Percentiles rank a stretch among this genome's conserved stretches.
Evolutionary conservation across 2,113 vertebrate species (phyloP).

Genomic region (Strigops habroptila): DNA sequence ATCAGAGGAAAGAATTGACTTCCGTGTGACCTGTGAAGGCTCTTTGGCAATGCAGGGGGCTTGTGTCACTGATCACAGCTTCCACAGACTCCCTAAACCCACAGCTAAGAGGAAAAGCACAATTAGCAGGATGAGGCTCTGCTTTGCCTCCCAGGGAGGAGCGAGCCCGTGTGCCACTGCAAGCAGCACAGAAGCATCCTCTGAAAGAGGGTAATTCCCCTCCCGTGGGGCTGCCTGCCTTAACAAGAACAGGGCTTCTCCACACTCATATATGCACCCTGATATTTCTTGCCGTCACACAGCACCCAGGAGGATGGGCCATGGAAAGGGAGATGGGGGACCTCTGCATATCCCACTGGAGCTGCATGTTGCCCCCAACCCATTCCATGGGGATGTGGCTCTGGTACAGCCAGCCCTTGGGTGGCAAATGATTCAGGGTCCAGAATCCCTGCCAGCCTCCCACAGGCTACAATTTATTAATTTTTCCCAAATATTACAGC

Average conservation of each 20-base stretch:
- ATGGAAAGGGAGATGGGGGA: neutral
- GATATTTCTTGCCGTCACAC: rapidly evolving
- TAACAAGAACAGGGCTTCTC: no score
- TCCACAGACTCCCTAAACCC: neutral
- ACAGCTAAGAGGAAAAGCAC: neutral
- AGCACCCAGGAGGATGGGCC: neutral
- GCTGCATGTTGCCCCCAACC: neutral
- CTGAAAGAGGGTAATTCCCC: neutral
- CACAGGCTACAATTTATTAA: neutral
- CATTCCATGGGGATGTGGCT: rapidly evolving
- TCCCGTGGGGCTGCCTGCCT: neutral
- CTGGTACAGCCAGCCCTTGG: neutral
- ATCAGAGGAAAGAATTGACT: neutral
- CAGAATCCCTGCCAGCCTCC: neutral
- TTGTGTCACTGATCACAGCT: neutral
- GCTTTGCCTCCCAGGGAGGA: neutral
- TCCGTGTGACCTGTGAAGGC: neutral
- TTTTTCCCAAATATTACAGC: neutral
- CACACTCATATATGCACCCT: rapidly evolving
- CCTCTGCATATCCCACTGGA: neutral
- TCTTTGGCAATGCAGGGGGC: neutral
- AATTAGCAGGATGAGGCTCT: neutral
- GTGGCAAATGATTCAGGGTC: neutral
- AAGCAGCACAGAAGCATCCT: neutral
- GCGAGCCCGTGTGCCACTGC: rapidly evolving